Conservation (phyloP, 2,888 invertebrate species). For the Operophtera brumata region DNA sequence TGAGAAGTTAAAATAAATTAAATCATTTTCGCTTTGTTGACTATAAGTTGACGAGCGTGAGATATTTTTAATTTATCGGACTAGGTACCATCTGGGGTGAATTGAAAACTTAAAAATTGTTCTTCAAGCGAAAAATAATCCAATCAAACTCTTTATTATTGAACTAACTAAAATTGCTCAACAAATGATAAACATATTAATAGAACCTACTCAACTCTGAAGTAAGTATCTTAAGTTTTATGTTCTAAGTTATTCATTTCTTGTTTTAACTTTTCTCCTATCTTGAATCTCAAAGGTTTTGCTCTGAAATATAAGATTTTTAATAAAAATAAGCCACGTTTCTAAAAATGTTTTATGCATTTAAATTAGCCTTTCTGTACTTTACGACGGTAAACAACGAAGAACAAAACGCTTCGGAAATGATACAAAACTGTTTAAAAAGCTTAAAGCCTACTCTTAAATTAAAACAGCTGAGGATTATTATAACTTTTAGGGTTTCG, state of each 20-base stretch:
- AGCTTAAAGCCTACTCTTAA: slow-evolving; percentile 24
- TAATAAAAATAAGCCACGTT: slow-evolving; percentile 5
- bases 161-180: not conserved
- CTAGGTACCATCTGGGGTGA: not conserved
- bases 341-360: slow-evolving; percentile 27
- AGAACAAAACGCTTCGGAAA: slow-evolving; percentile 19
- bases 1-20: no score
- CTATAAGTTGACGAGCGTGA: no score
- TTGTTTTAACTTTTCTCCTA: not conserved
- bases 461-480: slow-evolving; percentile 14
- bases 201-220: not conserved
- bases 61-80: not conserved
- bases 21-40: no score
- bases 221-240: not conserved
- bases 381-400: slow-evolving; percentile 22
- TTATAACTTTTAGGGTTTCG: no score
- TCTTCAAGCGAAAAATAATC: not conserved
- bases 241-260: not conserved
- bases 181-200: no score
- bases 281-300: not conserved
- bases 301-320: not conserved
- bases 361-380: slow-evolving; percentile 26
- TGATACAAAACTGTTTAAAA: slow-evolving; percentile 21
- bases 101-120: not conserved
- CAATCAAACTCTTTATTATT: not conserved